Percentiles rank a stretch among this genome's conserved stretches.
phyloP scores from a whole-genome alignment of 2,888 invertebrate species.

The Drosophila multiciliata region DNA sequence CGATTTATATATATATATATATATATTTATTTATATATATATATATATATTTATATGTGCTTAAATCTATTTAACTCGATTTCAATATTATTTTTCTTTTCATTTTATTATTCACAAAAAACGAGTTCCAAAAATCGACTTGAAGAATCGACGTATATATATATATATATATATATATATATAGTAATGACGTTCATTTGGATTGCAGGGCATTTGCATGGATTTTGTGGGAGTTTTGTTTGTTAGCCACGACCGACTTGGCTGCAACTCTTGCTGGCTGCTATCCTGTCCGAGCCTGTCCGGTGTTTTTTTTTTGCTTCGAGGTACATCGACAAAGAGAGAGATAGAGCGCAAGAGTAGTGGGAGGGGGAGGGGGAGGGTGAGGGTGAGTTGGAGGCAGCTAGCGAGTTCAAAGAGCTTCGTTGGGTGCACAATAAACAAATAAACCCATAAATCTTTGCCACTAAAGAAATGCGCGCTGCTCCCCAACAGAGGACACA shows the following conservation, averaged over 20 bases:
- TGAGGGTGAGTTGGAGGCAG: too few relatives aligned
- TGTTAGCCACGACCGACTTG: slow-evolving; percentile 10
- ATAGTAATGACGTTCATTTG: neutral
- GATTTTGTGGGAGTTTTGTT: neutral
- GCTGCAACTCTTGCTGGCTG: slow-evolving; percentile 18
- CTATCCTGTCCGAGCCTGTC: slow-evolving; percentile 13
- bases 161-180: neutral
- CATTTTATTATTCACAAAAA: neutral
- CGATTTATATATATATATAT: neutral
- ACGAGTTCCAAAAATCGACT: neutral
- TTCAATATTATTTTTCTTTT: neutral
- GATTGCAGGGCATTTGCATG: slow-evolving; percentile 17
- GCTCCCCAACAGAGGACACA: slow-evolving; percentile 7
- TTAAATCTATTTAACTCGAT: neutral
- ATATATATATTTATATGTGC: neutral
- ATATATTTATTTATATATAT: too few relatives aligned
- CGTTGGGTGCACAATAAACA: slow-evolving; percentile 60
- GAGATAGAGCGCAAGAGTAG: neutral
- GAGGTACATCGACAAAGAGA: slow-evolving; percentile 38
- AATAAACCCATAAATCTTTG: slow-evolving; percentile 80
- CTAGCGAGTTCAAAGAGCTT: slow-evolving; percentile 2
- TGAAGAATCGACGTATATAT: neutral
- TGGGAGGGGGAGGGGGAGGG: neutral
- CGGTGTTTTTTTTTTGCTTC: slow-evolving; percentile 6
- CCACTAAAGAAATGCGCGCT: slow-evolving; percentile 63